Base-by-base conservation (phyloP, 2,797 vertebrate species). In the Glossophaga mutica region DNA sequence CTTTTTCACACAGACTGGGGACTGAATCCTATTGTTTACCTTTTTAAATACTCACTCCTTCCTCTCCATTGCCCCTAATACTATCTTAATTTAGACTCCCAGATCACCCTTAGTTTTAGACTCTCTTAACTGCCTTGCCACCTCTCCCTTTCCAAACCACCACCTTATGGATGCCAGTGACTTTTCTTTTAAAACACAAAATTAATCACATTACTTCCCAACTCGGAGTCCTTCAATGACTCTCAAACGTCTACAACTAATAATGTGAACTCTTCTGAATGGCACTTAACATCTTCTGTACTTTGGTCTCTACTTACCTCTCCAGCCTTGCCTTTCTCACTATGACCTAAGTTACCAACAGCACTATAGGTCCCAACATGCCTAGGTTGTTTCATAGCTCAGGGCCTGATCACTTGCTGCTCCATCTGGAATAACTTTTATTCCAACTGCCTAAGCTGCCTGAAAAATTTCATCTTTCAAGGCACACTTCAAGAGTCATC, bases 151-250 rank as follows among this genome's bases (percentile, higher is more conserved):
- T 74, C 62, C 48, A 94, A 84, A 85, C 42, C 37, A 74, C 37
- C 26, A 88, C 22, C 19, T 32, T 48, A 39, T 59, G 46, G 16
- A 12, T 84, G 16, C 18, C 52, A 83, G 22, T 7, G 71, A 83
- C 32, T 94, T 92, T 82, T 62, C 32, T 92, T 73, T 34, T 87
- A 39, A 95, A 92, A 95, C 24, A 82, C 50, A 92, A 77, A 94
- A 77, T 34, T 24, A 87, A 29, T 37, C 42, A 90, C 46, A 76
- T 78, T 73, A 39, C 19, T 55, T 8, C 55, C 26, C 37, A 39
- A 26, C 11, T 90, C 92, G 73, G 39, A 77, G 52, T 68, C 52
- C 83, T 87, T 73, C 34, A 90, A 29, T 52, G 62, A 26, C 48
- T 87, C 59, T 79, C 21, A 48, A 42, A 26, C 55, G 15, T 44